Evolutionary conservation across 2,888 invertebrate genomes (phyloP).

Genomic region (Polydrusus cervinus): DNA sequence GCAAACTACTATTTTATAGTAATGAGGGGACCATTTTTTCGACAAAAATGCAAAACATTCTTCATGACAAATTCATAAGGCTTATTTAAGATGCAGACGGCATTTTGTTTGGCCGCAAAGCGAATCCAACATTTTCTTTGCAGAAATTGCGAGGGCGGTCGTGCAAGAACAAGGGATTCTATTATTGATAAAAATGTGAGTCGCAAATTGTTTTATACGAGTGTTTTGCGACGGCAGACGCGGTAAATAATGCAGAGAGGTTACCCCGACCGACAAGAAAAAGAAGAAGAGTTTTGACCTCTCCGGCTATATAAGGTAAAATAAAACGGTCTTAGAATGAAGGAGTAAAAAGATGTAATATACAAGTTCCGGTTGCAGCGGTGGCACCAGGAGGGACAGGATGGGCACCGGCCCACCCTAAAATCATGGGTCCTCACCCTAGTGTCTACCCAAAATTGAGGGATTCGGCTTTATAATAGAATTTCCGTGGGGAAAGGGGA

Average conservation of each 20-base stretch:
- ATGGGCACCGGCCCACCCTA: too few species aligned
- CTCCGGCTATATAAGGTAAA: neutral
- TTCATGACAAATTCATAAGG: conserved; percentile 58
- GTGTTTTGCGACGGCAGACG: conserved; percentile 65
- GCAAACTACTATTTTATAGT: too few species aligned
- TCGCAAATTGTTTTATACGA: conserved; percentile 70
- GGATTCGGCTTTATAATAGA: too few species aligned
- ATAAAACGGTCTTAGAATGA: neutral
- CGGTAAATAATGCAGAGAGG: conserved; percentile 66
- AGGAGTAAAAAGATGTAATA: too few species aligned
- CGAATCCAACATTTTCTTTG: conserved; percentile 47
- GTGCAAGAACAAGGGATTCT: conserved; percentile 65
- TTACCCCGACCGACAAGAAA: conserved; percentile 29
- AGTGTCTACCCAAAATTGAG: too few species aligned
- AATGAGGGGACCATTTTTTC: neutral
- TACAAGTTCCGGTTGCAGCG: too few species aligned
- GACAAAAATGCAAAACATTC: conserved; percentile 20
- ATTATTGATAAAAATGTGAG: conserved; percentile 70
- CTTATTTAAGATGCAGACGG: conserved; percentile 63
- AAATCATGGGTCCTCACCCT: too few species aligned
- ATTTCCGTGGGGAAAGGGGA: too few species aligned
- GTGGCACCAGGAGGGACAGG: too few species aligned
- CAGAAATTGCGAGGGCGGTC: conserved; percentile 45
- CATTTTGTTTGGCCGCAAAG: conserved; percentile 49
- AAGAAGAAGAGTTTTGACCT: conserved; percentile 9